Evolutionary conservation across 2,797 vertebrate species (phyloP), one percentile per base, ranked within the genome.

Genomic region (Scleropages formosus): DNA sequence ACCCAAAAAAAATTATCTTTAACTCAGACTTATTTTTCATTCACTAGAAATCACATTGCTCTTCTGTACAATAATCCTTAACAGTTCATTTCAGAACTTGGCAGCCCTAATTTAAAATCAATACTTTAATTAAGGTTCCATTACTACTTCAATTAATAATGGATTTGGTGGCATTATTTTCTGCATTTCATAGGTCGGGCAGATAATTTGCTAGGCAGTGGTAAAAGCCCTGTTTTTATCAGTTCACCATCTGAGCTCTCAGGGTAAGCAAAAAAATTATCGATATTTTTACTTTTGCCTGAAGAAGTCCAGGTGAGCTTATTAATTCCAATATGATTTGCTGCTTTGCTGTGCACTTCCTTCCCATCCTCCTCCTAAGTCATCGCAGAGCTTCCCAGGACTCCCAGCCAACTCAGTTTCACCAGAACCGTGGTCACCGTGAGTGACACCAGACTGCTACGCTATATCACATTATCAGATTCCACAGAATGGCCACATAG

Each of bases 361-460:
- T 49, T 27, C 53, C 15, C 15, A 20, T 58, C 69, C 51, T 13
- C 18, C 53, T 58, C 53, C 53, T 53, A n/a, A 11, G 18, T n/a
- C 53, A 12, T n/a, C 53, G 39, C 56, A 58, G 27, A 31, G 26
- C 26, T 58, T 39, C 26, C 53, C 51, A 72, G 22, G 18, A 44
- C 53, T 59, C 26, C 26, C 47, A 60, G 13, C 22, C 26, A 56
- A 24, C 16, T 31, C 11, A 12, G 26, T 73, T 61, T 79, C 75
- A 73, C 62, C 67, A 77, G 75, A 39, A 46, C 66, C 72, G 71
- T 69, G 59, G 72, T 79, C 77, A 65, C 72, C 77, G 74, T 73
- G 84, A 88, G 90, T 89, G 73, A 85, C 84, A 83, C 58, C 84
- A 85, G 84, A 84, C 80, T 82, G 51, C 60, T 75, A 72, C 77